phyloP scores from a whole-genome alignment of 2,888 invertebrate genomes.

The Monoplex corrugatus region DNA sequence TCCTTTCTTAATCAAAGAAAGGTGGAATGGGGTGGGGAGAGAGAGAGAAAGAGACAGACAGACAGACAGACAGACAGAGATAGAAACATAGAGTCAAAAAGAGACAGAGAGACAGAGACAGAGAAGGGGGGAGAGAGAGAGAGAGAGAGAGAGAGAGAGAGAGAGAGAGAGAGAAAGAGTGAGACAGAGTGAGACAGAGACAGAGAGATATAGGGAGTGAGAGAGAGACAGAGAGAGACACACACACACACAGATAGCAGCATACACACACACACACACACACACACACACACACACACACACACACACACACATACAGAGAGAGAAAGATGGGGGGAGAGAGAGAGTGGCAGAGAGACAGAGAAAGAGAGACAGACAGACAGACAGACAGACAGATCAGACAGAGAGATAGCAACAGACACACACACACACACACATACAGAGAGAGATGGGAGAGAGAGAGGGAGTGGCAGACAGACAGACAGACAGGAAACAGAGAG shows the following conservation, averaged over 20 bases:
- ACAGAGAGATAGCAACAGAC: not conserved
- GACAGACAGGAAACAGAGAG: not conserved
- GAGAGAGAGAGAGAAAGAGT: not conserved
- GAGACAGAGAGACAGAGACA: not conserved
- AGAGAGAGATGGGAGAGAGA: not conserved
- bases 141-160: not conserved
- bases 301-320: not conserved
- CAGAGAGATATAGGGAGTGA: no score
- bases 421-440: not conserved
- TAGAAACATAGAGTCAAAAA: not conserved
- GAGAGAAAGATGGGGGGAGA: not conserved
- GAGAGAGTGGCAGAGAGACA: not conserved
- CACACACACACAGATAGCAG: not conserved
- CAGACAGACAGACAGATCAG: not conserved
- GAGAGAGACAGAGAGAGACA: not conserved
- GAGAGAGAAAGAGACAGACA: not conserved
- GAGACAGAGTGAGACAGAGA: not conserved
- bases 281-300: not conserved
- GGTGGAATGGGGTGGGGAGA: no score
- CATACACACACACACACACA: not conserved
- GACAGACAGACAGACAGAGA: not conserved
- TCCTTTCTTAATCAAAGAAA: no score
- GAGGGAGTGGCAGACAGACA: no score
- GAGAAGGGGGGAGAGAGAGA: not conserved
- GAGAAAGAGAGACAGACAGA: not conserved